Evolutionary conservation across 2,888 invertebrate genomes (phyloP).

Genomic region (Drosophila monieri): DNA sequence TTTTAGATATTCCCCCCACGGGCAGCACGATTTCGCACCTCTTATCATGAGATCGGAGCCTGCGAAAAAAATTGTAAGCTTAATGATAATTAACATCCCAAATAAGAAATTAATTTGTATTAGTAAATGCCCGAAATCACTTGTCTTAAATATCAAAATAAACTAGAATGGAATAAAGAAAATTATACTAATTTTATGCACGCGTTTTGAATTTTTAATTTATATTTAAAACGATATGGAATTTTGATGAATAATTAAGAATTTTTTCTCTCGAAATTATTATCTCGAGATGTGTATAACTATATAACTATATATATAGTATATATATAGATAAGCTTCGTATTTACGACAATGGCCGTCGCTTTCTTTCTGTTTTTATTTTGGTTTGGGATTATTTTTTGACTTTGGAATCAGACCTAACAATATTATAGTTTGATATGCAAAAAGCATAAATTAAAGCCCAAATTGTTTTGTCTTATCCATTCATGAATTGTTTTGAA

Average conservation of each 20-base stretch:
- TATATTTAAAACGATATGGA: slow-evolving; percentile 1
- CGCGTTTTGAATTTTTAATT: slow-evolving; percentile 65
- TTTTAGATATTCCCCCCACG: slow-evolving; percentile 17
- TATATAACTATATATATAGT: not conserved
- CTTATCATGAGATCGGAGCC: slow-evolving; percentile 24
- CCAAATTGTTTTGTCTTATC: slow-evolving; percentile 9
- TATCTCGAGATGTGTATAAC: not conserved
- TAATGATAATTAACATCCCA: slow-evolving; percentile 29
- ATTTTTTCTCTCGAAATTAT: slow-evolving; percentile 10
- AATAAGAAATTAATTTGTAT: slow-evolving; percentile 23
- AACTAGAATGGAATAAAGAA: not conserved
- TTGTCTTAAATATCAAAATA: slow-evolving; percentile 5
- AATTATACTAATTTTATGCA: slow-evolving; percentile 72
- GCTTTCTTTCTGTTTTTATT: not conserved
- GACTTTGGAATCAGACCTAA: too few relatives aligned
- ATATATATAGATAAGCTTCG: not conserved
- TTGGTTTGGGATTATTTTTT: not conserved
- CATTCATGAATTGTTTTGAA: slow-evolving; percentile 28
- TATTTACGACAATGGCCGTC: not conserved
- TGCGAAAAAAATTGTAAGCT: slow-evolving; percentile 3
- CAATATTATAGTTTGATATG: too few relatives aligned
- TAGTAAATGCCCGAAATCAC: not conserved
- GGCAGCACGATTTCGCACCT: slow-evolving; percentile 44
- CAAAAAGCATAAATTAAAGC: slow-evolving; percentile 9
- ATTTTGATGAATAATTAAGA: not conserved